phyloP scores from a whole-genome alignment of 2,113 vertebrate species.

The Microcebus ravelobensis region DNA sequence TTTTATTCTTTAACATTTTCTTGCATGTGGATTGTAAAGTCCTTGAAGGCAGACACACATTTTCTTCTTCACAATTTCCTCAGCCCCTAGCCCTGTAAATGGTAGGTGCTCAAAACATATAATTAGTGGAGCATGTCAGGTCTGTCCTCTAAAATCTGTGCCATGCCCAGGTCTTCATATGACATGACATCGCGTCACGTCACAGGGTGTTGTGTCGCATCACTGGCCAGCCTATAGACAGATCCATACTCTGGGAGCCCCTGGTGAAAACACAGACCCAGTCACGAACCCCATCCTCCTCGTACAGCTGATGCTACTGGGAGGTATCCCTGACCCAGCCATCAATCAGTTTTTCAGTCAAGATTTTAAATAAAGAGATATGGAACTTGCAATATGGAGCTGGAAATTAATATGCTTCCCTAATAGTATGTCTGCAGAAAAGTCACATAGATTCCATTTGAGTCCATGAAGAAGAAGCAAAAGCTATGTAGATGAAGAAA shows the following conservation, averaged over 20 bases:
- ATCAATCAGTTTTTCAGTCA: constrained; percentile 20
- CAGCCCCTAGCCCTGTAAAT: neutral
- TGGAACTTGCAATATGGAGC: neutral
- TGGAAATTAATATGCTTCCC: neutral
- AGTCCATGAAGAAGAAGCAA: neutral
- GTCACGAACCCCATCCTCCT: neutral
- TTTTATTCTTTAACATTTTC: neutral
- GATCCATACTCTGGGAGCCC: neutral
- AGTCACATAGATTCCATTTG: neutral
- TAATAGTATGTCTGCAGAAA: constrained; percentile 3
- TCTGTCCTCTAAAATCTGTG: neutral
- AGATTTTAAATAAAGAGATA: constrained; percentile 28
- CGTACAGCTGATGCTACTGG: neutral
- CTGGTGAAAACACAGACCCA: neutral
- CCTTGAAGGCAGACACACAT: neutral
- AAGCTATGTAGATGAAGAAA: neutral
- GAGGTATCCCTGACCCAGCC: neutral
- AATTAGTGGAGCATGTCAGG: neutral
- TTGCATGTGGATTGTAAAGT: neutral
- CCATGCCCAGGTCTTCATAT: neutral
- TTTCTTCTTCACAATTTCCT: constrained; percentile 18
- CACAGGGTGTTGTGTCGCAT: neutral
- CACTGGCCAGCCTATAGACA: neutral
- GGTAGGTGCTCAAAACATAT: neutral
- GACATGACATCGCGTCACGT: neutral